Base-by-base conservation (phyloP, 2,113 vertebrate genomes). In the Gracilinanus agilis region DNA sequence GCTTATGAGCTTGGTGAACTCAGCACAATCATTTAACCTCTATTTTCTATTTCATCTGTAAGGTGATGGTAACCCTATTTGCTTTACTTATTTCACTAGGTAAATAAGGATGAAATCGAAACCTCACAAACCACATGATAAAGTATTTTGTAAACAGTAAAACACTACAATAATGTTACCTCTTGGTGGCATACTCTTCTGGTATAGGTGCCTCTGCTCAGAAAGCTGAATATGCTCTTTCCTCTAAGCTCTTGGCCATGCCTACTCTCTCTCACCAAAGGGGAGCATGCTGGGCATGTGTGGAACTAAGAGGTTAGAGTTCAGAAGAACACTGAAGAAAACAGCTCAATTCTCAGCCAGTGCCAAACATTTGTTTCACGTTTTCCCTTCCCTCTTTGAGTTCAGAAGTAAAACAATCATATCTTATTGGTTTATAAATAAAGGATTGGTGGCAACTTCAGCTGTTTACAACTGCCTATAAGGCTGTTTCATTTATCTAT, bases 381-480 rank as follows among this genome's bases (percentile, higher is more conserved):
- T 92, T 95, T 96, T 44, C 88, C 16, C 91, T 92, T 61, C n/a
- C 75, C 95, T 49, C 88, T 88, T 94, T 58, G 53, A 94, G 53
- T 75, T 24, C 53, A 49, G 92, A 93, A 92, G 55, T 54, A 54
- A 58, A 0, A 91, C 3, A 55, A 9, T n/a, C 55, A 55, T 11
- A 95, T 40, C 91, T 95, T 93, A 40, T 16, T 83, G 19, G 21
- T 83, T 40, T 40, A 40, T 83, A 83, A 83, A 40, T 21, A n/a
- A 40, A 83, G 34, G 67, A 83, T 8, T 40, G n/a, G 16, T 83
- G 29, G 67, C n/a, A 83, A 83, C n/a, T 19, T 83, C 16, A 40
- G 1, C 29, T 83, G n/a, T 83, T 34, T 9, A 40, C 67, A 83
- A 83, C n/a, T 83, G 16, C 34, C 5, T n/a, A 40, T 16, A 40